Base-by-base conservation (phyloP, 2,888 invertebrate genomes). In the Cristatella mucedo region DNA sequence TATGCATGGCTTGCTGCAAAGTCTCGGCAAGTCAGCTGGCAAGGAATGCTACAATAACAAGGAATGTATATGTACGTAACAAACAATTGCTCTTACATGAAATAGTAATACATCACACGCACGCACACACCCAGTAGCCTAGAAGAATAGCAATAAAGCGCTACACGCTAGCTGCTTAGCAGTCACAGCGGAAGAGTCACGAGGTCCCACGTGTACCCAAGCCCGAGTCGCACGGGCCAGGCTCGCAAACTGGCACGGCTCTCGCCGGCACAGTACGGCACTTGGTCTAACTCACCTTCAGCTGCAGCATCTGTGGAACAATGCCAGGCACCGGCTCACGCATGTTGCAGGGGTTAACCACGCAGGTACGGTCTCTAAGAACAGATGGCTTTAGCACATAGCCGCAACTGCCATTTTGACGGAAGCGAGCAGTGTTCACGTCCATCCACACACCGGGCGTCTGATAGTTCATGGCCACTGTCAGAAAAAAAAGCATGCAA, bases 371-470 rank as follows among this genome's bases (percentile, higher is more conserved):
- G 34, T 73, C 72, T 29, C 72, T 57, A 68, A 75, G 71, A 18
- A 72, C 66, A 31, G 66, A 53, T 2, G 74, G 74, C 51, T 75
- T 75, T 29, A 74, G 52, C 5, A 74, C 70, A 56, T 68, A 74
- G n/a, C 74, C 74, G 55, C 72, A 74, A 11, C 66, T 67, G 7
- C 74, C 74, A 54, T 75, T 75, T 45, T 72, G 70, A n/a, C 62
- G 57, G 53, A 75, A 74, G 55, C 71, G 67, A 11, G 73, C 74
- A 47, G 71, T 68, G 54, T 73, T 72, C n/a, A 75, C 54, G 53
- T 74, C 73, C 72, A 74, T 73, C 71, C 73, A 72, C 38, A 72
- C 57, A 0, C 74, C 73, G 2, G 71, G 68, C 1, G 73, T 73
- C 56, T 74, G 74, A 56, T 71, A 73, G 57, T 73, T 73, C 46